phyloP scores from a whole-genome alignment of 2,113 vertebrate genomes.

The Tupaia tana region DNA sequence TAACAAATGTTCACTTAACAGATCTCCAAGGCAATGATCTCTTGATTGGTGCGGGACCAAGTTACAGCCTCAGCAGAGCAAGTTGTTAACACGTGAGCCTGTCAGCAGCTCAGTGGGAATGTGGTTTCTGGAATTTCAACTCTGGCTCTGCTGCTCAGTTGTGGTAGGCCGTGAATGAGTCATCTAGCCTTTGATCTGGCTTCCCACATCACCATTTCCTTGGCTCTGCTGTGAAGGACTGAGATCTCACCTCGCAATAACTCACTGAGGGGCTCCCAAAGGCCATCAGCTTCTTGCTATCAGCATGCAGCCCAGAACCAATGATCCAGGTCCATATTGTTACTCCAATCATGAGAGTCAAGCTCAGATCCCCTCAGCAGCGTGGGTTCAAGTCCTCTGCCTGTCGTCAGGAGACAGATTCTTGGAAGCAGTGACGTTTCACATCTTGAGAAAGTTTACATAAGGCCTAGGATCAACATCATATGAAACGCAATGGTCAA shows the following conservation, averaged over 20 bases:
- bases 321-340: not conserved
- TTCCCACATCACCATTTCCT: not conserved
- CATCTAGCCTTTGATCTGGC: not conserved
- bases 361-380: not conserved
- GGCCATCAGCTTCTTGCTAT: not conserved
- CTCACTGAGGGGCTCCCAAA: accelerated
- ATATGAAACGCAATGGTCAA: not conserved
- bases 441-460: slow-evolving; percentile 47
- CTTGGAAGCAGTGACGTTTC: not conserved
- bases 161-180: too few species aligned
- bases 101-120: not conserved
- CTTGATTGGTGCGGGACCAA: not conserved
- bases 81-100: not conserved
- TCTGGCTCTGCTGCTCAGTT: not conserved
- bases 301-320: not conserved
- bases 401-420: not conserved
- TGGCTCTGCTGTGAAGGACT: not conserved
- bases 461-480: not conserved
- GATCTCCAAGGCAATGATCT: not conserved
- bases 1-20: not conserved
- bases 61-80: not conserved
- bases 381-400: not conserved
- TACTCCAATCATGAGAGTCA: not conserved
- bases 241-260: not conserved
- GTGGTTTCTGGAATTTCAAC: not conserved